Evolutionary conservation across 2,888 invertebrate genomes (phyloP).

Genomic region (Heliconius charithonia): DNA sequence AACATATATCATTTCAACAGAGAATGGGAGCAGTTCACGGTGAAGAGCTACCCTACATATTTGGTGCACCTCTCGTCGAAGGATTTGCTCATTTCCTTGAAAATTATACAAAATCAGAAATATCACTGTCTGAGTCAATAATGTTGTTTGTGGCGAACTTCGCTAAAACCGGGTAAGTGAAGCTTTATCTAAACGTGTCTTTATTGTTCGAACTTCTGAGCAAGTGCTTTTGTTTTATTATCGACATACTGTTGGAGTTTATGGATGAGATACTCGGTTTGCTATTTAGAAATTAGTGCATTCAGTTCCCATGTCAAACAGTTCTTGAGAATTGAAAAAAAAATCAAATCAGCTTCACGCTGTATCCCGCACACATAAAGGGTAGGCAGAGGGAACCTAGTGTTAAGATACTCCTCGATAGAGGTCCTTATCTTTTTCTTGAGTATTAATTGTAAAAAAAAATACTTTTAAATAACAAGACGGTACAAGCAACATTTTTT

Average conservation of each 20-base stretch:
- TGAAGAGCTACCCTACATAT: slow-evolving; percentile 94
- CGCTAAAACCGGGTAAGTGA: slow-evolving; percentile 88
- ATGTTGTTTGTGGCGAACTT: slow-evolving; percentile 95
- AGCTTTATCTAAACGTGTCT: slow-evolving; percentile 20
- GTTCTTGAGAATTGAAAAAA: too few relatives aligned
- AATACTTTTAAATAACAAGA: too few relatives aligned
- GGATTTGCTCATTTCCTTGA: slow-evolving; percentile 92
- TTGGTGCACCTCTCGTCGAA: slow-evolving; percentile 94
- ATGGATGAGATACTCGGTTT: background rate
- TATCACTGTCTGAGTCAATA: slow-evolving; percentile 92
- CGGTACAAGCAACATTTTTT: too few relatives aligned
- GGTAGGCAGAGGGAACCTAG: too few relatives aligned
- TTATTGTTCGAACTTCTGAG: slow-evolving; percentile 29
- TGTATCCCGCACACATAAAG: too few relatives aligned
- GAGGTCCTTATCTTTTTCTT: too few relatives aligned
- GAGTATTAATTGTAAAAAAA: too few relatives aligned
- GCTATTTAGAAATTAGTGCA: background rate
- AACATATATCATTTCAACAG: slow-evolving; percentile 72
- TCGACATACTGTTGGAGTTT: background rate
- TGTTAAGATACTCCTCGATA: too few relatives aligned
- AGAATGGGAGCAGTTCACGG: slow-evolving; percentile 96
- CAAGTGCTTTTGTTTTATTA: slow-evolving; percentile 9
- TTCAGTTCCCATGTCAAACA: too few relatives aligned
- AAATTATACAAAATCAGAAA: slow-evolving; percentile 94
- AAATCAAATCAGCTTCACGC: too few relatives aligned